Evolutionary conservation across 2,888 invertebrate species (phyloP).

Genomic region (Drosophila silvestris): DNA sequence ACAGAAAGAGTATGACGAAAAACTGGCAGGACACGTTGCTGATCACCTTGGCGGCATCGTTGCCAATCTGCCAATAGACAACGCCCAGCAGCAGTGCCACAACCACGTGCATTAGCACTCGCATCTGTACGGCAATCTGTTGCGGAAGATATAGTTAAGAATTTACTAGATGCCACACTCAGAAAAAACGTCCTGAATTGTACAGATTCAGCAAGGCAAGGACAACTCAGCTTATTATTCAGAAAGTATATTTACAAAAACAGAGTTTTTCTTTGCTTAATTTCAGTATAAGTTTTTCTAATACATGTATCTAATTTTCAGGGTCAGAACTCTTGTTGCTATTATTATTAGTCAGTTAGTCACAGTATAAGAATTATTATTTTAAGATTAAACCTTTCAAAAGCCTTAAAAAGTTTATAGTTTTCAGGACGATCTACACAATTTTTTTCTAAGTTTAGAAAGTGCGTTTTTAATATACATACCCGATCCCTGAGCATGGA

Average conservation of each 20-base stretch:
- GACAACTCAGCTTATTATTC: too few species aligned
- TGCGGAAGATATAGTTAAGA: neutral
- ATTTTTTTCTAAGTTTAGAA: too few species aligned
- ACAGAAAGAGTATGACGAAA: conserved; percentile 95
- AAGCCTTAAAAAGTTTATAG: conserved; percentile 29
- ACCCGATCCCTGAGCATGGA: conserved; percentile 85
- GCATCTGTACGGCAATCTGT: conserved; percentile 86
- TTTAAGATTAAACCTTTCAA: too few species aligned
- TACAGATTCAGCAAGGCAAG: neutral
- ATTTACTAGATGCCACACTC: neutral
- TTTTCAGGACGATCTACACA: too few species aligned
- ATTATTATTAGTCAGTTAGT: too few species aligned
- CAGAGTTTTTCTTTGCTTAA: neutral
- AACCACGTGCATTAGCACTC: conserved; percentile 91
- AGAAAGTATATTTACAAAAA: neutral
- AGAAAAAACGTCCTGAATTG: neutral
- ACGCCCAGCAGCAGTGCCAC: conserved; percentile 93
- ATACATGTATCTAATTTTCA: neutral
- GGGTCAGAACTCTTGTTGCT: too few species aligned
- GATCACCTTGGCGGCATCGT: conserved; percentile 91
- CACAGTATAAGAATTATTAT: too few species aligned
- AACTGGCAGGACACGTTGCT: conserved; percentile 95
- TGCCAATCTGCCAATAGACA: conserved; percentile 93
- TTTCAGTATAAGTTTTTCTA: neutral
- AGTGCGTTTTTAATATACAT: conserved; percentile 29